Percentiles rank a stretch among this genome's conserved stretches.
Conservation (phyloP, 2,113 vertebrate genomes). For the Mobula hypostoma region DNA sequence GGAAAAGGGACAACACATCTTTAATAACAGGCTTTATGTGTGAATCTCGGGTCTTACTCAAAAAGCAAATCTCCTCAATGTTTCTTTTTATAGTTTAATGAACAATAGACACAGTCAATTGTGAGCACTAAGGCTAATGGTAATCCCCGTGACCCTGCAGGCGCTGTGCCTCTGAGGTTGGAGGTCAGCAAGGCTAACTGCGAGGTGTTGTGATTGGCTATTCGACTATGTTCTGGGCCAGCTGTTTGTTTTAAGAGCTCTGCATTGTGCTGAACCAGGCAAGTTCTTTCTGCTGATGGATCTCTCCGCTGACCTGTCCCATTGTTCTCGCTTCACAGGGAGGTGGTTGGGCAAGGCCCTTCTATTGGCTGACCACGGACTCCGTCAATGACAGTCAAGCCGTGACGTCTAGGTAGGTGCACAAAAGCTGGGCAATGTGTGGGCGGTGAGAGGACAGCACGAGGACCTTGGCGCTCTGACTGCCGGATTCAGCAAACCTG, state of each 20-base stretch:
- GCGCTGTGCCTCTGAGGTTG: background rate
- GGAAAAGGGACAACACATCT: background rate
- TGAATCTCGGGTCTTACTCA: background rate
- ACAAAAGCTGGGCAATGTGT: background rate
- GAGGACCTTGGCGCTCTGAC: background rate
- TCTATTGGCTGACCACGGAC: background rate
- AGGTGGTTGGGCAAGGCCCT: background rate
- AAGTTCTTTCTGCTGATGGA: background rate
- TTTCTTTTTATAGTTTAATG: background rate
- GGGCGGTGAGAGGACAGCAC: background rate
- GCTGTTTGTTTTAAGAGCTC: conserved; percentile 7
- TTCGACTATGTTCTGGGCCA: background rate
- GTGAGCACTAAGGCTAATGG: background rate
- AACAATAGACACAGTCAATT: background rate
- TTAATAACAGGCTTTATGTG: background rate
- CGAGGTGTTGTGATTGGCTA: background rate
- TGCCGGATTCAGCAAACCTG: background rate
- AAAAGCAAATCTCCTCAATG: background rate
- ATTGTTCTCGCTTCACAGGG: background rate
- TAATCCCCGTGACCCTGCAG: background rate
- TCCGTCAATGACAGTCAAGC: background rate
- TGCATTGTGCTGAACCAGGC: background rate
- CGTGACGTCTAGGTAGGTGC: background rate
- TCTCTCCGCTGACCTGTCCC: background rate
- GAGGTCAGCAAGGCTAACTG: background rate